These are phyloP conservation scores for Telmatherina bonti DNA, from an alignment of 2,797 vertebrate species.

Conservation along the genomic window DNA sequence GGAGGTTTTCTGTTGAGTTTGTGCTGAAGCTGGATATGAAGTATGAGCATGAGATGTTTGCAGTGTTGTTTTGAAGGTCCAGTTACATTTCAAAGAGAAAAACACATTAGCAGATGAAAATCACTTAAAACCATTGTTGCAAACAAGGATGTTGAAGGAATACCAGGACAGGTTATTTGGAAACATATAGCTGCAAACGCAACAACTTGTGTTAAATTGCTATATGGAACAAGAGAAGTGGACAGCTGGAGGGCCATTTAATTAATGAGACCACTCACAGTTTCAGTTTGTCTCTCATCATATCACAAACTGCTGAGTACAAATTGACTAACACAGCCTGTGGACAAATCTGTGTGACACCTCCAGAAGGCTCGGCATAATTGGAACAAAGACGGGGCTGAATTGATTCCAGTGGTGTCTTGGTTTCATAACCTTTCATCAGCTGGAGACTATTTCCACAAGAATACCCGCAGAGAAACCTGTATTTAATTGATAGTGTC, in stretches of 20 bases:
- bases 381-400: constrained; percentile 49
- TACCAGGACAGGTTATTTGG: neutral
- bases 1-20: neutral
- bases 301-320: constrained; percentile 43
- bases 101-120: neutral
- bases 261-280: constrained; percentile 61
- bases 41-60: neutral
- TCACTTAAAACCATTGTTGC: neutral
- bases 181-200: constrained; percentile 5
- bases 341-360: constrained; percentile 56
- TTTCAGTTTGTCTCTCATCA: constrained; percentile 39
- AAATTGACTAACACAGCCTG: constrained; percentile 54
- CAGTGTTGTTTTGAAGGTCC: neutral
- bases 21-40: neutral
- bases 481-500: constrained; percentile 19
- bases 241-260: constrained; percentile 51
- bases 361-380: constrained; percentile 56
- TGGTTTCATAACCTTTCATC: constrained; percentile 50
- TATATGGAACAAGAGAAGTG: constrained; percentile 8
- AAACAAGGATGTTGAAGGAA: neutral
- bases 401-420: constrained; percentile 43
- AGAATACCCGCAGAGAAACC: constrained; percentile 23
- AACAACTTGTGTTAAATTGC: constrained; percentile 18
- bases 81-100: neutral
- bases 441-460: constrained; percentile 2